These are phyloP conservation scores for Adoxophyes honmai DNA, from an alignment of 1,140 invertebrate species.

Conservation along the genomic window DNA sequence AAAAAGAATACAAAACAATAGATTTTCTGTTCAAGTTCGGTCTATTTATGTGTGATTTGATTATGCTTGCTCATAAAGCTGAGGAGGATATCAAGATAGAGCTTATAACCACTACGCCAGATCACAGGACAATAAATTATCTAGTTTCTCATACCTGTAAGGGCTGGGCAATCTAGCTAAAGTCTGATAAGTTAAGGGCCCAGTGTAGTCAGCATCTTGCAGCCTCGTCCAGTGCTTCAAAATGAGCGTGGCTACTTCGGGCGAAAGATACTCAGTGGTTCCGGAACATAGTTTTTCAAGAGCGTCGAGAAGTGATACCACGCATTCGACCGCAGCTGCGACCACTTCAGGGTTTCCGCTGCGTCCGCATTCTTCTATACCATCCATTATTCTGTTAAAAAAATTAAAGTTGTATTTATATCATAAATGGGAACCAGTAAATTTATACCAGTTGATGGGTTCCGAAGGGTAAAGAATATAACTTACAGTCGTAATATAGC, in stretches of 20 bases:
- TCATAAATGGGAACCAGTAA: no score
- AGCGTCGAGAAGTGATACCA: constrained; percentile 89
- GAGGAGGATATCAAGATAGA: no score
- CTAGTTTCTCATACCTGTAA: constrained; percentile 77
- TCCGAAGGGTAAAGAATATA: constrained; percentile 5
- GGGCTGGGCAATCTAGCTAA: constrained; percentile 88
- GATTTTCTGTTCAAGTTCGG: no score
- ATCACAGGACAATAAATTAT: background rate
- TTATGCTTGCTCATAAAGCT: no score
- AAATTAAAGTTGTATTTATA: constrained; percentile 15
- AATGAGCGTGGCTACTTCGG: constrained; percentile 80
- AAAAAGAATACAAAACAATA: background rate
- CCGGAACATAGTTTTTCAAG: constrained; percentile 88
- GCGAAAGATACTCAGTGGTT: constrained; percentile 77
- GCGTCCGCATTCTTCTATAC: constrained; percentile 89
- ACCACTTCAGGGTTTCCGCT: constrained; percentile 84
- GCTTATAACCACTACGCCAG: no score
- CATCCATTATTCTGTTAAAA: constrained; percentile 89
- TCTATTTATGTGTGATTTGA: no score
- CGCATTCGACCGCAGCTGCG: constrained; percentile 88
- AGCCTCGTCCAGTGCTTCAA: constrained; percentile 85
- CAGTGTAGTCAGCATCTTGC: constrained; percentile 89
- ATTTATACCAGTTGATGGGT: no score
- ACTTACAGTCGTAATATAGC: constrained; percentile 92
- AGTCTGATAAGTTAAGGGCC: constrained; percentile 90